Evolutionary conservation across 2,113 vertebrate species (phyloP).

Genomic region (Crocuta crocuta): DNA sequence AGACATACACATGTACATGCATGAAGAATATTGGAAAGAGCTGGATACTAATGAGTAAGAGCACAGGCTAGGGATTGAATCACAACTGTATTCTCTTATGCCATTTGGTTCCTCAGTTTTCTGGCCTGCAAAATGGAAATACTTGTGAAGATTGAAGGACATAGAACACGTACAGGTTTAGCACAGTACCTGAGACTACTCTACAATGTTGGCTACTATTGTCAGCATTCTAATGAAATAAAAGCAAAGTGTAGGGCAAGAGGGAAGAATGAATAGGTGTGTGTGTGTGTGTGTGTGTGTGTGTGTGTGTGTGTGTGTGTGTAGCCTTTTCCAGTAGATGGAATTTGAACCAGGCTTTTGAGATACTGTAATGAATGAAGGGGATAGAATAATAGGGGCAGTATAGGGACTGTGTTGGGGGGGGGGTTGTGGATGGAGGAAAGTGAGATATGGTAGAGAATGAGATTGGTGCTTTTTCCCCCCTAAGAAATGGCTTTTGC

Average conservation of each 20-base stretch:
- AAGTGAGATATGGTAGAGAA: not conserved
- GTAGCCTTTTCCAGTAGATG: not conserved
- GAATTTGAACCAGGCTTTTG: not conserved
- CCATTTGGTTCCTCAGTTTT: not conserved
- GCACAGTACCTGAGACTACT: not conserved
- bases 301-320: not conserved
- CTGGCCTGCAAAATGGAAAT: not conserved
- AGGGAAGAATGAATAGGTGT: not conserved
- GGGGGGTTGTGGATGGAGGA: not conserved
- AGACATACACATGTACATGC: not conserved
- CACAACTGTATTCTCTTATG: not conserved
- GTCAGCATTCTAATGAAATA: conserved; percentile 1
- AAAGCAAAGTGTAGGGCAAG: not conserved
- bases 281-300: not conserved
- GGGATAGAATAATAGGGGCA: not conserved
- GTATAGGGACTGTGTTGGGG: not conserved
- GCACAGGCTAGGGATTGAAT: not conserved
- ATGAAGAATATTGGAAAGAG: not conserved
- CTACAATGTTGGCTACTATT: not conserved
- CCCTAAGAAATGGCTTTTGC: not conserved
- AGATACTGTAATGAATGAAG: not conserved
- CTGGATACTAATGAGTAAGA: not conserved
- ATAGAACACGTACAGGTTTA: not conserved
- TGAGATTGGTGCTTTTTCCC: not conserved
- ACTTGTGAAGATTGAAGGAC: not conserved